Conservation (phyloP, 30 jellyfish, hydroid and myxozoan genomes). For the Turritopsis rubra region DNA sequence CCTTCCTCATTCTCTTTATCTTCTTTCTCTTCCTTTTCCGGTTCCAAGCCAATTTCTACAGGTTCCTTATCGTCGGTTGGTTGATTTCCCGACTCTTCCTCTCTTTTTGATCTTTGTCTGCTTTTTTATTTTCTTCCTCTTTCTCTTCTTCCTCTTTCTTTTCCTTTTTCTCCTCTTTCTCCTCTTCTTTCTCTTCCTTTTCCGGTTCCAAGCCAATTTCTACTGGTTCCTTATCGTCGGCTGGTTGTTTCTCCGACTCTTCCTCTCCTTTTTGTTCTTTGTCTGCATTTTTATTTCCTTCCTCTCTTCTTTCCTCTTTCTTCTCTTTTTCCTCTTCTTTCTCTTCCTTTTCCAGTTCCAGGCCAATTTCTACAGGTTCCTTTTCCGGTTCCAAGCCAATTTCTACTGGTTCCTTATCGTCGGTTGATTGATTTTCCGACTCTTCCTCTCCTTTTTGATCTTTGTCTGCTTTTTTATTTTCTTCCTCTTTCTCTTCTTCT, state of each 20-base stretch:
- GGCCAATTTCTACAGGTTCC: not conserved
- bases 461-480: not conserved
- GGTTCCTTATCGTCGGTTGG: not conserved
- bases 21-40: not conserved
- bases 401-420: not conserved
- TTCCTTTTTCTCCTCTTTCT: not conserved
- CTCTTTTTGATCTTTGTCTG: too few relatives aligned
- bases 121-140: not conserved
- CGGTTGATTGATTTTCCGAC: not conserved
- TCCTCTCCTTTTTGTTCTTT: not conserved
- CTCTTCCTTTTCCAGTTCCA: not conserved
- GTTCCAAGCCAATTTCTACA: not conserved
- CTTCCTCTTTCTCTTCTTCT: not conserved
- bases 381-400: not conserved
- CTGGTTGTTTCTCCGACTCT: not conserved
- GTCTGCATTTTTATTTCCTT: not conserved
- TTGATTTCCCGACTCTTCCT: constrained; percentile 3
- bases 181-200: constrained; percentile 9
- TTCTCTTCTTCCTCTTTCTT: not conserved
- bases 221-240: not conserved
- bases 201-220: not conserved
- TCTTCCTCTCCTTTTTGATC: not conserved
- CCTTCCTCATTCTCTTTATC: constrained; percentile 7
- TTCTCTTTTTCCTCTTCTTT: not conserved
- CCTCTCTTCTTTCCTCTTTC: not conserved